Conservation (phyloP, 2,113 vertebrate genomes). For the Chloropsis hardwickii region DNA sequence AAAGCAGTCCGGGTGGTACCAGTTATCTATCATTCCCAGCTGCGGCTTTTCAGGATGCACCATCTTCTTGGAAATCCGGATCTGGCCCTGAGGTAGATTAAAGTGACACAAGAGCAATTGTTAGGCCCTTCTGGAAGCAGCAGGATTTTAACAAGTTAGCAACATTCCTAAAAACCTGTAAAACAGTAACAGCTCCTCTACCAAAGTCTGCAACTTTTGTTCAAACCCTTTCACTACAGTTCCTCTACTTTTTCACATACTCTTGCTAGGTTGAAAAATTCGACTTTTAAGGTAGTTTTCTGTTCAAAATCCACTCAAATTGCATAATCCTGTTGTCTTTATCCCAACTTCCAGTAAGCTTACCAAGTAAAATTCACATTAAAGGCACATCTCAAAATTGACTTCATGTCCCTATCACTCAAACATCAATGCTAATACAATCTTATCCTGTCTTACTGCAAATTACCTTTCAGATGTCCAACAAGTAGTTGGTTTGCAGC, state of each 20-base stretch:
- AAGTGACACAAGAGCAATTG: background rate
- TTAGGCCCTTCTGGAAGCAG: background rate
- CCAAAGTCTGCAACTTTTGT: background rate
- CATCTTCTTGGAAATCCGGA: slow-evolving; percentile 94
- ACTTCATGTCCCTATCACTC: background rate
- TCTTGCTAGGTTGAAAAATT: background rate
- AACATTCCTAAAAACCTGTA: background rate
- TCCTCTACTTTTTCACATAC: background rate
- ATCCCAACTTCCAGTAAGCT: background rate
- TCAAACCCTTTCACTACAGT: background rate
- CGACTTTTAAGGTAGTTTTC: background rate
- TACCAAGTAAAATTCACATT: background rate
- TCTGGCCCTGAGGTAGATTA: slow-evolving; percentile 80
- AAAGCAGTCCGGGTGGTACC: slow-evolving; percentile 95
- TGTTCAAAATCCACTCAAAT: background rate
- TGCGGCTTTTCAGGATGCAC: slow-evolving; percentile 92
- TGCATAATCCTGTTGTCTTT: background rate
- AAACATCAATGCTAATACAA: background rate
- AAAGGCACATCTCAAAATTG: background rate
- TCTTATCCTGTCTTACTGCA: background rate
- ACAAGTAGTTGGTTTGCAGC: background rate
- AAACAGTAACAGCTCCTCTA: background rate
- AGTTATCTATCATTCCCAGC: slow-evolving; percentile 95
- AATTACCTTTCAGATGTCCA: background rate
- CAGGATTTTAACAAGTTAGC: background rate